Evolutionary conservation across 2,113 vertebrate species (phyloP).

Genomic region (Xenopus tropicalis): DNA sequence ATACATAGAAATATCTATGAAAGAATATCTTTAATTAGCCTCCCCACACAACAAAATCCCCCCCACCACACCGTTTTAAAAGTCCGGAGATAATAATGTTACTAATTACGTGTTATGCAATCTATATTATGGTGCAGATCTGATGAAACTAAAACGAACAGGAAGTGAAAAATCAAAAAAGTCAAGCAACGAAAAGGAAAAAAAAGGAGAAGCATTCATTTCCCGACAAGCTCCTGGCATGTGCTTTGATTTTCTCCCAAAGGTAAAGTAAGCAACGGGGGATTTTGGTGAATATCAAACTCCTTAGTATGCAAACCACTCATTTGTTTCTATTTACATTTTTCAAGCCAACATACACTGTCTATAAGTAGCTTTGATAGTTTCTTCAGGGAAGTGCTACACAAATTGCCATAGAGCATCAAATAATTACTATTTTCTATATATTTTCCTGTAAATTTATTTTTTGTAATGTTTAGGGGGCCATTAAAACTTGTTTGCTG

Average conservation of each 20-base stretch:
- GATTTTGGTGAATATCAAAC: neutral
- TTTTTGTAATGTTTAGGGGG: no score
- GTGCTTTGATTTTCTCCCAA: constrained; percentile 84
- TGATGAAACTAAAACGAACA: constrained; percentile 74
- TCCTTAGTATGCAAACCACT: neutral
- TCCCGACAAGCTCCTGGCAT: constrained; percentile 71
- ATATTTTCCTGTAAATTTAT: no score
- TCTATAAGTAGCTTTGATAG: neutral
- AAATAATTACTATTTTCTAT: no score
- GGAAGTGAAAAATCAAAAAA: constrained; percentile 48
- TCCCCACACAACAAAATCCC: no score
- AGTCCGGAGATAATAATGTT: no score
- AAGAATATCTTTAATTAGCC: no score
- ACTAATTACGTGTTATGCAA: no score
- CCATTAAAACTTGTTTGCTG: no score
- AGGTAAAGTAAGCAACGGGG: constrained; percentile 57
- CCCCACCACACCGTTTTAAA: no score
- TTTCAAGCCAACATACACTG: neutral
- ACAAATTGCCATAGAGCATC: no score
- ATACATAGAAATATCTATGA: no score
- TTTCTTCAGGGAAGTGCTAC: neutral
- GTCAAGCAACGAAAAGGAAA: constrained; percentile 51
- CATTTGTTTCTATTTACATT: neutral
- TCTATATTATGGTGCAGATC: constrained; percentile 58
- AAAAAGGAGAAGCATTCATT: constrained; percentile 60